A percentile compares a stretch with the other conserved stretches of the same genome.
Conservation (phyloP, 1,140 invertebrate species). For the Steinernema khuongi region DNA sequence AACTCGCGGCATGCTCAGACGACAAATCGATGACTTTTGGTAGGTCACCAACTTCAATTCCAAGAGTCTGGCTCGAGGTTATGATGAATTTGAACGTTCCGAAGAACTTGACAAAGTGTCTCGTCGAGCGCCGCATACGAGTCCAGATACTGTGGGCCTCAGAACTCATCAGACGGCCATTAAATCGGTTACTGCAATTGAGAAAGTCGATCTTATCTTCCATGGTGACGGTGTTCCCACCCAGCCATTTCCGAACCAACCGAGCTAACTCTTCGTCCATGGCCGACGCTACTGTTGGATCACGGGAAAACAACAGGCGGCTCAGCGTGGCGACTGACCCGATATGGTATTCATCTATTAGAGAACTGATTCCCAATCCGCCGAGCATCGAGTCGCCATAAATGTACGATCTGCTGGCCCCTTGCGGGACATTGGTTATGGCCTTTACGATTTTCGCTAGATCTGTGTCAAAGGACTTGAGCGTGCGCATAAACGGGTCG, state of each 20-base stretch:
- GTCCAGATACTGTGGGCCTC: background rate
- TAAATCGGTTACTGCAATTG: background rate
- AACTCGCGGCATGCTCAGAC: background rate
- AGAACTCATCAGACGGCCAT: background rate
- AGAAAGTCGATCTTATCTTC: background rate
- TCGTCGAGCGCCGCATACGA: background rate
- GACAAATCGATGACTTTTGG: background rate
- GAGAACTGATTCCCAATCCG: too few relatives aligned
- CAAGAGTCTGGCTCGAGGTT: background rate
- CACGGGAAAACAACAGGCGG: too few relatives aligned
- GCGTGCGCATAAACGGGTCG: too few relatives aligned
- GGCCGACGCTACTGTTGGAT: too few relatives aligned
- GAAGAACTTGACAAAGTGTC: background rate
- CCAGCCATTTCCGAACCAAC: background rate
- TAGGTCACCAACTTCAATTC: background rate
- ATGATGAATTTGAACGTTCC: background rate
- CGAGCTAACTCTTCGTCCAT: background rate
- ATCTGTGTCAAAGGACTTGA: background rate
- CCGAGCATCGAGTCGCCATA: too few relatives aligned
- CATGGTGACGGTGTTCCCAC: background rate
- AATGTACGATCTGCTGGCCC: background rate
- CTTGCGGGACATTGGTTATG: background rate
- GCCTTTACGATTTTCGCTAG: background rate
- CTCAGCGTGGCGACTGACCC: background rate
- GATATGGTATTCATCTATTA: background rate